Percentiles rank a stretch among this genome's conserved stretches.
These are phyloP conservation scores for Lophochroa leadbeateri DNA, from an alignment of 2,113 vertebrate species.

Conservation along the genomic window DNA sequence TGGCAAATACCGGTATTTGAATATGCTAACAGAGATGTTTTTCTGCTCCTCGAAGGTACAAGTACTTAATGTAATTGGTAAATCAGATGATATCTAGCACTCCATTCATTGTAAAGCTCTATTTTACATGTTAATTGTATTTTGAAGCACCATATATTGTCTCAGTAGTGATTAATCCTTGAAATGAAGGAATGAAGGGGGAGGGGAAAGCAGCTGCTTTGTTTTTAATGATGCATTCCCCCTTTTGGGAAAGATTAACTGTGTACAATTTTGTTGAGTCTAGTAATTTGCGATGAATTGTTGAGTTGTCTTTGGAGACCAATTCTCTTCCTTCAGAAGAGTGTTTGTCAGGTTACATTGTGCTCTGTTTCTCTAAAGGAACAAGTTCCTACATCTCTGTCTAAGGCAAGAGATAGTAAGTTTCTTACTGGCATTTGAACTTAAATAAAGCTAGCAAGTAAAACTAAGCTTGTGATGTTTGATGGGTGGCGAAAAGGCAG, in stretches of 20 bases:
- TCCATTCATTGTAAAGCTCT: constrained; percentile 30
- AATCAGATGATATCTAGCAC: constrained; percentile 39
- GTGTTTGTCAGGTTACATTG: neutral
- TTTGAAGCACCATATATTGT: constrained; percentile 49
- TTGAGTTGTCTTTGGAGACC: neutral
- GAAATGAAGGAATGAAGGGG: constrained; percentile 35
- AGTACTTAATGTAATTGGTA: constrained; percentile 35
- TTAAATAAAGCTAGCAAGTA: neutral
- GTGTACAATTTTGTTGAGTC: constrained; percentile 2
- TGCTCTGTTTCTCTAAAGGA: neutral
- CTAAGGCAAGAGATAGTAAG: neutral
- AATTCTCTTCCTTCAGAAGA: neutral
- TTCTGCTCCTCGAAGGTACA: constrained; percentile 4
- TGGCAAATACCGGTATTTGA: constrained; percentile 5
- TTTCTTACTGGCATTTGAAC: neutral
- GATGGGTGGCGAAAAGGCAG: neutral
- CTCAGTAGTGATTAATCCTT: constrained; percentile 58
- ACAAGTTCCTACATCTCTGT: neutral
- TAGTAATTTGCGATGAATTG: constrained; percentile 30
- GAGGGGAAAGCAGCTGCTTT: neutral
- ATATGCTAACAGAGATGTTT: constrained; percentile 25
- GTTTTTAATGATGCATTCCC: constrained; percentile 40
- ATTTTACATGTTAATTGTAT: constrained; percentile 59
- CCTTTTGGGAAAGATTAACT: constrained; percentile 34
- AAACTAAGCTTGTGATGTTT: neutral